Evolutionary conservation across 2,888 invertebrate species (phyloP).

Genomic region (Amphipoea lucens): DNA sequence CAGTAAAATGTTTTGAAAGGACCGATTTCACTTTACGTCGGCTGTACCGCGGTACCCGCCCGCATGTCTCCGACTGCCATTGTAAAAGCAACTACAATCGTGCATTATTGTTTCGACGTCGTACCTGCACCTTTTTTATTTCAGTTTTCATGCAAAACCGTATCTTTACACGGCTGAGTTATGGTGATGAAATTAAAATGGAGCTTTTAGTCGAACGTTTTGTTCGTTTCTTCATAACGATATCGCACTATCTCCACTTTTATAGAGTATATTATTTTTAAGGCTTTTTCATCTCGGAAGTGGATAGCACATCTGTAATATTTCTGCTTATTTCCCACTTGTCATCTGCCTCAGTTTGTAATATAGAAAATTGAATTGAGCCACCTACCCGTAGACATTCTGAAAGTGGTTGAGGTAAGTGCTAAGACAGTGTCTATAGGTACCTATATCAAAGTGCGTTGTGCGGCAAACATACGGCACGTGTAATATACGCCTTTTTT

Average conservation of each 20-base stretch:
- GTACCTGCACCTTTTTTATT: slow-evolving; percentile 85
- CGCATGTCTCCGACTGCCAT: slow-evolving; percentile 85
- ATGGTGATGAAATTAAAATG: slow-evolving; percentile 88
- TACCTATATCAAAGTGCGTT: not conserved
- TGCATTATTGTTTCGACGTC: slow-evolving; percentile 88
- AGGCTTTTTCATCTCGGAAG: slow-evolving; percentile 71
- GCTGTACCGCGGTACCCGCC: slow-evolving; percentile 72
- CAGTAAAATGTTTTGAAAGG: slow-evolving; percentile 89
- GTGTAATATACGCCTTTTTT: not conserved
- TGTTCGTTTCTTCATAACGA: slow-evolving; percentile 70
- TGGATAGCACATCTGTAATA: slow-evolving; percentile 58
- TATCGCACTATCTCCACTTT: slow-evolving; percentile 70
- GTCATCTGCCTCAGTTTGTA: slow-evolving; percentile 36
- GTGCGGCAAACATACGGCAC: not conserved
- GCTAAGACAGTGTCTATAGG: not conserved
- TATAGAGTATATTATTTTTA: slow-evolving; percentile 74
- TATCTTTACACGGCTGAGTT: slow-evolving; percentile 85
- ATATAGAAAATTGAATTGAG: slow-evolving; percentile 44
- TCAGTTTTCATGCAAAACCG: slow-evolving; percentile 83
- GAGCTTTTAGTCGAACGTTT: slow-evolving; percentile 81
- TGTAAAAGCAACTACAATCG: slow-evolving; percentile 88
- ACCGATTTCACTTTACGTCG: slow-evolving; percentile 88
- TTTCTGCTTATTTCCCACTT: slow-evolving; percentile 43
- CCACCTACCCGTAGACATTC: slow-evolving; percentile 17
- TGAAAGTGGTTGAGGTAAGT: slow-evolving; percentile 19